phyloP scores from a whole-genome alignment of 2,797 vertebrate genomes.

The Halcyon badia region DNA sequence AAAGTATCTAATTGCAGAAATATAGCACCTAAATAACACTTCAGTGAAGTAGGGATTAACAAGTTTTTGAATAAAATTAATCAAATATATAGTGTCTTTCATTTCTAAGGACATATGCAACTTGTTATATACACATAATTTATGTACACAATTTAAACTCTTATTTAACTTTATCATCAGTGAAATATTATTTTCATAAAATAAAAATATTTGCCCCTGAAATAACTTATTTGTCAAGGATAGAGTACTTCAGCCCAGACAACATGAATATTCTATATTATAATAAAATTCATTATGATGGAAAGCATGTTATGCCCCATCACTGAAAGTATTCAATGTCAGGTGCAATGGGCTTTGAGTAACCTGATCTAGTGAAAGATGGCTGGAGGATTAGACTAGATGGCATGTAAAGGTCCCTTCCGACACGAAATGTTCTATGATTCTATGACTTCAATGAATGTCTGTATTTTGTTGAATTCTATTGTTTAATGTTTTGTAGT shows the following conservation, averaged over 20 bases:
- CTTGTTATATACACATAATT: background rate
- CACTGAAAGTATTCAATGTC: background rate
- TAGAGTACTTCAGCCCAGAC: background rate
- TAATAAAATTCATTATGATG: background rate
- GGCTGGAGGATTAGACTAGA: accelerated
- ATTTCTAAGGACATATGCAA: background rate
- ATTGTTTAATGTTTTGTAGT: background rate
- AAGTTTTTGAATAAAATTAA: background rate
- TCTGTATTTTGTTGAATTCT: background rate
- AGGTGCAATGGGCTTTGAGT: background rate
- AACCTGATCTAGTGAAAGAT: background rate
- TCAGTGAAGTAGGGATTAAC: background rate
- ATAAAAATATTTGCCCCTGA: background rate
- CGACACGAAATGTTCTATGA: background rate
- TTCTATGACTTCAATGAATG: background rate
- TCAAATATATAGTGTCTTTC: background rate
- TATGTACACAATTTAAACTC: background rate
- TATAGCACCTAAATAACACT: background rate
- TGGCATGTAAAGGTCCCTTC: background rate
- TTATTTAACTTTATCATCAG: background rate
- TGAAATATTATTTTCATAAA: accelerated
- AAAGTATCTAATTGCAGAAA: background rate
- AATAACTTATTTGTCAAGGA: background rate
- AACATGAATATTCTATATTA: background rate
- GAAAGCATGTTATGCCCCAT: background rate